These are phyloP conservation scores for Cydia amplana DNA, from an alignment of 1,140 invertebrate species.

Conservation along the genomic window DNA sequence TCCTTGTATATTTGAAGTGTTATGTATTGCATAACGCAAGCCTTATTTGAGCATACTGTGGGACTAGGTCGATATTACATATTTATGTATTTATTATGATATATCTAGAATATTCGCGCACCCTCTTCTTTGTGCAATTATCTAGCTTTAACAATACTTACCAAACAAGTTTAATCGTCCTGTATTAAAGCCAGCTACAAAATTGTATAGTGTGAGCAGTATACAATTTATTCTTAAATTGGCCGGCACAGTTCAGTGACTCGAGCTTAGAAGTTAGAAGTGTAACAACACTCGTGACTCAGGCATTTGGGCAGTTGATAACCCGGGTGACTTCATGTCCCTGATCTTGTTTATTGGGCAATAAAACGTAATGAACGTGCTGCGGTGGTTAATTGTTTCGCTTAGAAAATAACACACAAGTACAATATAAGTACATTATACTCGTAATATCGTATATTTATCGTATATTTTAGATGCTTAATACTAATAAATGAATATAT, in stretches of 20 bases:
- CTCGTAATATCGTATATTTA: too few species aligned
- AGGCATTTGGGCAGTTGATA: conserved; percentile 10
- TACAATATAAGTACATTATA: not conserved
- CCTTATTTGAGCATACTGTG: too few species aligned
- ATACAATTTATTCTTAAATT: conserved; percentile 34
- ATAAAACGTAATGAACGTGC: conserved; percentile 11
- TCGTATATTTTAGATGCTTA: too few species aligned
- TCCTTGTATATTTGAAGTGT: not conserved
- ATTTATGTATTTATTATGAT: too few species aligned
- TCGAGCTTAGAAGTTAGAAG: not conserved
- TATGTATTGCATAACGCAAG: conserved; percentile 29
- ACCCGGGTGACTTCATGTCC: not conserved
- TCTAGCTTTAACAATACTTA: too few species aligned
- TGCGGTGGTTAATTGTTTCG: conserved; percentile 7
- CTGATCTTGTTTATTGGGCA: conserved; percentile 14
- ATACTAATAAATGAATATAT: too few species aligned
- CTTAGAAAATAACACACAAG: not conserved
- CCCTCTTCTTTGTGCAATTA: too few species aligned
- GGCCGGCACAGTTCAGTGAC: conserved; percentile 6
- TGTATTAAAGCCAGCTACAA: too few species aligned
- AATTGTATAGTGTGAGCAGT: conserved; percentile 5
- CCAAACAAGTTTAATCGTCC: too few species aligned
- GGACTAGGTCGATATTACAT: too few species aligned
- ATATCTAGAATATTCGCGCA: too few species aligned
- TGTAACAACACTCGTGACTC: conserved; percentile 7